phyloP scores from a whole-genome alignment of 1,140 invertebrate genomes.

The Drosophila cardini region DNA sequence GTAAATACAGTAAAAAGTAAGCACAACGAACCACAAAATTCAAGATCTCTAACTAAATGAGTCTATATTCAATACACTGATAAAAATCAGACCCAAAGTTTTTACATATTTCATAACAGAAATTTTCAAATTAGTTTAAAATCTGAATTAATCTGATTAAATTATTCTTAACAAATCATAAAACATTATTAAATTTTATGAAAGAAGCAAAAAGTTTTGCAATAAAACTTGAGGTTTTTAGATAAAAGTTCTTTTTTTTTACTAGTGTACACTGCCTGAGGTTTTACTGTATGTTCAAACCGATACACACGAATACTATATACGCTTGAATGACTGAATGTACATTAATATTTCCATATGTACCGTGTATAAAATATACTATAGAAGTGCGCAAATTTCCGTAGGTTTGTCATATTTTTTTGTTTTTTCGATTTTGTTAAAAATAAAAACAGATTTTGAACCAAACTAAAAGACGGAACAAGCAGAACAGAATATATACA shows the following conservation, averaged over 20 bases:
- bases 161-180: too few species aligned
- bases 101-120: too few species aligned
- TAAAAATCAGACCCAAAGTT: too few species aligned
- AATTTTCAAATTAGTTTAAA: too few species aligned
- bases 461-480: constrained; percentile 37
- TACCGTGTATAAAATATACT: constrained; percentile 52
- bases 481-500: constrained; percentile 27
- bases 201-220: too few species aligned
- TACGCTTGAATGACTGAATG: neutral
- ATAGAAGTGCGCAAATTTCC: constrained; percentile 71
- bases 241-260: too few species aligned
- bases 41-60: neutral
- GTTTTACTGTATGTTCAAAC: constrained; percentile 48
- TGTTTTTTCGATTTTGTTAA: constrained; percentile 28
- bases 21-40: constrained; percentile 14
- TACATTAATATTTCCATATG: constrained; percentile 40
- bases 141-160: too few species aligned
- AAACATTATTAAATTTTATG: too few species aligned
- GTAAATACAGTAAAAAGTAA: constrained; percentile 43
- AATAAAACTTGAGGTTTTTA: too few species aligned
- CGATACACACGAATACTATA: constrained; percentile 5
- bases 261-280: constrained; percentile 3
- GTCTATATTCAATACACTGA: neutral
- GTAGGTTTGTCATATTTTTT: constrained; percentile 63
- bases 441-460: constrained; percentile 78